A percentile compares a stretch with the other conserved stretches of the same genome.
Evolutionary conservation across 2,797 vertebrate genomes (phyloP).

Genomic region (Stomatorhinus walkeri): DNA sequence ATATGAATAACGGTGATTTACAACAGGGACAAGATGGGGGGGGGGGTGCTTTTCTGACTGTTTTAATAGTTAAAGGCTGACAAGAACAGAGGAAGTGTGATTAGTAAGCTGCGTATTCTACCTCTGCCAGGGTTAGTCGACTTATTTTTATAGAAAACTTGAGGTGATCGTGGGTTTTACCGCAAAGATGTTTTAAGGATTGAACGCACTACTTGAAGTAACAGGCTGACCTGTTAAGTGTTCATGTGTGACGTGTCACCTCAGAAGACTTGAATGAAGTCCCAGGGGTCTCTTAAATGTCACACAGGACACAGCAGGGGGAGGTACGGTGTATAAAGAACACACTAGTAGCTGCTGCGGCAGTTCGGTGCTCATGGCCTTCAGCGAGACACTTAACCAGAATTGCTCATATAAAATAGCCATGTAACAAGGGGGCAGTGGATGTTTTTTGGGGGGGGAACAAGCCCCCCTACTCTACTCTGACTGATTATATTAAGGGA

Average conservation of each 20-base stretch:
- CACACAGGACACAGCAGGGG: background rate
- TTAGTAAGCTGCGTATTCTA: background rate
- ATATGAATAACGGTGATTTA: slow-evolving; percentile 37
- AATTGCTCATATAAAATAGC: background rate
- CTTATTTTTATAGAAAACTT: background rate
- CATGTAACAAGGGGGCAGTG: background rate
- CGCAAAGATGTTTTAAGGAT: background rate
- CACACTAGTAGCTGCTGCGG: background rate
- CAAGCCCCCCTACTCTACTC: background rate
- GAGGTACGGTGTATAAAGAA: background rate
- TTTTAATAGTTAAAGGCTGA: background rate
- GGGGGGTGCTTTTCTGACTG: too few species aligned
- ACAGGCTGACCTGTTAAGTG: background rate
- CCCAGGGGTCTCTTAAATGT: background rate
- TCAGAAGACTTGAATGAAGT: background rate
- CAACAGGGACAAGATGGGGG: slow-evolving; percentile 33
- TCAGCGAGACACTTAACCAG: background rate
- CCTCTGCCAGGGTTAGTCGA: background rate
- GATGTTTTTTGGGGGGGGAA: background rate
- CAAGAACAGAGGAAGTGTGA: background rate
- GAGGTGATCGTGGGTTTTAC: background rate
- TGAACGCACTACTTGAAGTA: background rate
- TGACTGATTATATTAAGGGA: background rate
- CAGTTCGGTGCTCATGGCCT: background rate
- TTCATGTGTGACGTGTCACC: background rate